These are phyloP conservation scores for Mesocentrotus franciscanus DNA, from an alignment of 53 echinoderm and acorn worm species.

Conservation along the genomic window DNA sequence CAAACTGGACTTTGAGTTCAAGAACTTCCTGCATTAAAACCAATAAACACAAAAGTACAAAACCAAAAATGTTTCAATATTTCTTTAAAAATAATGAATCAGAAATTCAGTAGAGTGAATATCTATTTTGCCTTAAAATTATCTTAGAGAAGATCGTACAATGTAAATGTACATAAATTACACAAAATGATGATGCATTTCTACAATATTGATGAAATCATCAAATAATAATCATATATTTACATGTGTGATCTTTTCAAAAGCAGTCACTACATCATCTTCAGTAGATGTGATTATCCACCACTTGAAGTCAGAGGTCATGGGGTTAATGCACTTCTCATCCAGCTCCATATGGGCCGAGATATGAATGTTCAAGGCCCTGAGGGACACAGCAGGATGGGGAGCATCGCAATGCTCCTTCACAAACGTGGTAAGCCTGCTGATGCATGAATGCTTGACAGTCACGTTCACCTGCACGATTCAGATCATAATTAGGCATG, in stretches of 20 bases:
- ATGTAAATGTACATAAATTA: background rate
- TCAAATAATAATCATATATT: background rate
- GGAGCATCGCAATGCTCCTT: background rate
- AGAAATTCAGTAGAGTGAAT: too few relatives aligned
- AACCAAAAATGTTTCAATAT: too few relatives aligned
- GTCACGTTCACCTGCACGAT: background rate
- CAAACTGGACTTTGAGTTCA: too few relatives aligned
- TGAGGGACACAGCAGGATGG: background rate
- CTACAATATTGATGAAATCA: background rate
- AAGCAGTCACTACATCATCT: background rate
- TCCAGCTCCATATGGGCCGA: background rate
- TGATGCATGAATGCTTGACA: background rate
- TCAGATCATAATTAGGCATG: too few relatives aligned
- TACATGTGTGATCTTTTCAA: constrained; percentile 38
- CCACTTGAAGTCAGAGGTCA: constrained; percentile 24
- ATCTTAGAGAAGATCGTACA: background rate
- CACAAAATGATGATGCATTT: background rate
- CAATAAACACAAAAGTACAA: too few relatives aligned
- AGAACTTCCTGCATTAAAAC: too few relatives aligned
- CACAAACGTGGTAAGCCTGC: background rate
- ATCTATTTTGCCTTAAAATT: too few relatives aligned
- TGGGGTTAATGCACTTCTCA: constrained; percentile 27
- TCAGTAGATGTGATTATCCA: background rate
- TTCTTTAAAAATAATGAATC: too few relatives aligned
- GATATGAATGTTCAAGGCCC: background rate